These are phyloP conservation scores for Hypanus sabinus DNA, from an alignment of 2,113 vertebrate genomes.

Conservation along the genomic window DNA sequence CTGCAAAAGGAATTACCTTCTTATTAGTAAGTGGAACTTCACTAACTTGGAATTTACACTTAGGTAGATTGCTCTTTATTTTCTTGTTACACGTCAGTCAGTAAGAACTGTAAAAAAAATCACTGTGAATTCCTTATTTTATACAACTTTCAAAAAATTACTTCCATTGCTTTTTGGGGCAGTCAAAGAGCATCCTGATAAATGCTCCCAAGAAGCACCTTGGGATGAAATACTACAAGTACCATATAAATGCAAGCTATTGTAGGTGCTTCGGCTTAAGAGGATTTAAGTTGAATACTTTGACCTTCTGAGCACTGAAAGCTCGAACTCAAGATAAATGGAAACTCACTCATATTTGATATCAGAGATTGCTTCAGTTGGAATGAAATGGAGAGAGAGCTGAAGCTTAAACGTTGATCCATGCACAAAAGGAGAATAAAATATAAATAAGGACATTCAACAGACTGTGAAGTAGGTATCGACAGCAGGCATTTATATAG, in stretches of 20 bases:
- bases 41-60: no score
- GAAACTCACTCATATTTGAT: not conserved
- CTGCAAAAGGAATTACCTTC: not conserved
- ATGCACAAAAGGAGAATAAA: not conserved
- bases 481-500: not conserved
- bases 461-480: not conserved
- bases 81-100: not conserved
- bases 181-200: not conserved
- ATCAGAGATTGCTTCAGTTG: not conserved
- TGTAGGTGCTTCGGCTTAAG: not conserved
- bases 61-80: not conserved
- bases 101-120: not conserved
- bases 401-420: not conserved
- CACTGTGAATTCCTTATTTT: not conserved
- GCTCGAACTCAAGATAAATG: not conserved
- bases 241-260: not conserved
- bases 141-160: not conserved
- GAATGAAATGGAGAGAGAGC: not conserved
- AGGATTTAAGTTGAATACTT: not conserved
- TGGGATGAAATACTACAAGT: not conserved
- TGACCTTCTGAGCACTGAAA: not conserved
- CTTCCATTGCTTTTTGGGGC: not conserved
- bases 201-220: not conserved
- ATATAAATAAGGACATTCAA: not conserved
- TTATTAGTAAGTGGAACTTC: not conserved